Evolutionary conservation across 2,113 vertebrate genomes (phyloP).

Genomic region (Conger conger): DNA sequence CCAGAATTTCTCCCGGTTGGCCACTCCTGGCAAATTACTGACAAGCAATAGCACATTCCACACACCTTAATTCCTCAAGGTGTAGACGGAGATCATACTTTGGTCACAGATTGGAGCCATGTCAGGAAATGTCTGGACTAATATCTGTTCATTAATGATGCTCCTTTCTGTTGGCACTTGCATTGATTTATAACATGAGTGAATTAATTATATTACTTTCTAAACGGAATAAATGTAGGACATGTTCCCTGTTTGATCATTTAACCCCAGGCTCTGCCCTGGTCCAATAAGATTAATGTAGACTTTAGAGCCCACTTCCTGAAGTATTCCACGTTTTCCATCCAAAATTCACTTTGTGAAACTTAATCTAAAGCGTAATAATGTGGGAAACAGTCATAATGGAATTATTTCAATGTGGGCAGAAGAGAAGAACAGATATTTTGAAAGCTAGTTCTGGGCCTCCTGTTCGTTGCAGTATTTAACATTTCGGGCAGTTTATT

Average conservation of each 20-base stretch:
- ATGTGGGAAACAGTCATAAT: background rate
- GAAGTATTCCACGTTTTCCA: slow-evolving; percentile 26
- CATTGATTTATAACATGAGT: slow-evolving; percentile 1
- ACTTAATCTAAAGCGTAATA: slow-evolving; percentile 19
- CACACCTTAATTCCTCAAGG: no score
- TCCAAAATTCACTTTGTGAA: slow-evolving; percentile 18
- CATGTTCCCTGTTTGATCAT: no score
- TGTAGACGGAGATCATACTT: no score
- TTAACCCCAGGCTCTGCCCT: background rate
- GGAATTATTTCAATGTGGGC: background rate
- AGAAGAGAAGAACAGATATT: background rate
- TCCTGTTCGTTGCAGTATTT: background rate
- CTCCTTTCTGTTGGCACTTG: background rate
- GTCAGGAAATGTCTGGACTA: background rate
- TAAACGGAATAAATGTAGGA: background rate
- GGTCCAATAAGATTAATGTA: background rate
- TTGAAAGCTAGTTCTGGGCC: background rate
- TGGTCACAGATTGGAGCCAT: no score
- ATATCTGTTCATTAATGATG: background rate
- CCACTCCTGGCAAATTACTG: no score
- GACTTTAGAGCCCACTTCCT: slow-evolving; percentile 34
- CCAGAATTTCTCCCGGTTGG: background rate
- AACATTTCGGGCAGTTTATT: background rate
- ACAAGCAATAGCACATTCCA: no score
- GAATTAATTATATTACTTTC: background rate